Percentiles rank a stretch among this genome's conserved stretches.
phyloP scores from a whole-genome alignment of 1,140 invertebrate genomes.

The Ceratitis capitata region DNA sequence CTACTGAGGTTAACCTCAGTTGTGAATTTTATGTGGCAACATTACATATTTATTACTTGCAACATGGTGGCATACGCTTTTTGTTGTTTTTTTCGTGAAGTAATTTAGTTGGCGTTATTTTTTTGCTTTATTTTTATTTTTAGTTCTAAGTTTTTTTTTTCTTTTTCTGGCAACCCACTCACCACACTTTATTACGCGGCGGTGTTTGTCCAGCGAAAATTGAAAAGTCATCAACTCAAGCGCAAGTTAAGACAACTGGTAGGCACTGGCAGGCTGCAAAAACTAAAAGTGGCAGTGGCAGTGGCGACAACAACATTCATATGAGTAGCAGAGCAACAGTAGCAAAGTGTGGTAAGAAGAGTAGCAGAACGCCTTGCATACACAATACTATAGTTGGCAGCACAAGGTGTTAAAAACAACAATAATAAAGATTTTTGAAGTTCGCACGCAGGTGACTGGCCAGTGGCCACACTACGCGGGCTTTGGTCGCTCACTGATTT shows the following conservation, averaged over 20 bases:
- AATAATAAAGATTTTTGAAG: no score
- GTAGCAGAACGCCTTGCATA: neutral
- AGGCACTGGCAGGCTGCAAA: neutral
- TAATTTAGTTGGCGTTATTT: neutral
- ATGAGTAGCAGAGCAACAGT: conserved; percentile 8
- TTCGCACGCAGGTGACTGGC: no score
- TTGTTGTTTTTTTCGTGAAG: no score
- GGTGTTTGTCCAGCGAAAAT: conserved; percentile 23
- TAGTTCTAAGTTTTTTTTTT: neutral
- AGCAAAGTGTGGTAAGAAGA: conserved; percentile 35
- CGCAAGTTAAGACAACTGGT: neutral
- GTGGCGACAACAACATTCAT: neutral
- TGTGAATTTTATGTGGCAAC: neutral
- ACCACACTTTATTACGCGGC: neutral
- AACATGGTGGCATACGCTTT: neutral
- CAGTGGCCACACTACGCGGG: neutral
- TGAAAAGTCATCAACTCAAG: conserved; percentile 23
- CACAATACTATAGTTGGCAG: neutral
- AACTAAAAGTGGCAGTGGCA: neutral
- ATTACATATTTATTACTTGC: neutral
- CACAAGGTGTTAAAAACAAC: neutral
- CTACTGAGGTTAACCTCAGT: neutral
- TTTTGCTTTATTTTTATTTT: neutral
- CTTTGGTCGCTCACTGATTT: neutral
- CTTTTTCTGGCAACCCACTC: neutral